These are phyloP conservation scores for Zygaena filipendulae DNA, from an alignment of 2,888 invertebrate genomes.

Conservation along the genomic window DNA sequence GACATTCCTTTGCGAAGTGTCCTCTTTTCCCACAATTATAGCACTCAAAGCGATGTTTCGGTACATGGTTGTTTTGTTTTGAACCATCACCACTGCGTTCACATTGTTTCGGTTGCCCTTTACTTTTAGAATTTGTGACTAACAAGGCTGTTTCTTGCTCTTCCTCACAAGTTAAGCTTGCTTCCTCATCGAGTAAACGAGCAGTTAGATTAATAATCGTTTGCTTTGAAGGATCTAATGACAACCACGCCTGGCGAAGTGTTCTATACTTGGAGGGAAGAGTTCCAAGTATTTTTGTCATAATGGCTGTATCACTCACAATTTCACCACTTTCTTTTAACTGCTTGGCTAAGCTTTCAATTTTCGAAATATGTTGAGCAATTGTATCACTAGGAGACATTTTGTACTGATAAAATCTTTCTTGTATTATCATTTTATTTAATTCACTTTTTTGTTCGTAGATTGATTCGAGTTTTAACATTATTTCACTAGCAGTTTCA, in stretches of 20 bases:
- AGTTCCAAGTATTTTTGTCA: constrained; percentile 22
- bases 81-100: not conserved
- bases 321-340: too few relatives aligned
- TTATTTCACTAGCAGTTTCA: constrained; percentile 9
- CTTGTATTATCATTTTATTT: too few relatives aligned
- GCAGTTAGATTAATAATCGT: constrained; percentile 19
- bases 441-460: constrained; percentile 12
- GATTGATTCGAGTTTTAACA: constrained; percentile 10
- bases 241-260: constrained; percentile 8
- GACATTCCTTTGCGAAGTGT: constrained; percentile 20
- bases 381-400: constrained; percentile 16
- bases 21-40: constrained; percentile 21
- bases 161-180: constrained; percentile 9
- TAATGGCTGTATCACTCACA: constrained; percentile 20
- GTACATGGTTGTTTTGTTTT: constrained; percentile 9
- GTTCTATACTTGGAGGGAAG: constrained; percentile 12
- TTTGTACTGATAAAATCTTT: too few relatives aligned
- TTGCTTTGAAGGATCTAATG: constrained; percentile 14
- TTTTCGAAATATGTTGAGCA: constrained; percentile 19
- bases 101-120: constrained; percentile 1
- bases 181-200: constrained; percentile 18
- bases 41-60: constrained; percentile 18
- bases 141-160: not conserved
- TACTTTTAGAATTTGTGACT: not conserved
- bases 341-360: too few relatives aligned